Base-by-base conservation (phyloP, 2,797 vertebrate genomes). In the Ataeniobius toweri region DNA sequence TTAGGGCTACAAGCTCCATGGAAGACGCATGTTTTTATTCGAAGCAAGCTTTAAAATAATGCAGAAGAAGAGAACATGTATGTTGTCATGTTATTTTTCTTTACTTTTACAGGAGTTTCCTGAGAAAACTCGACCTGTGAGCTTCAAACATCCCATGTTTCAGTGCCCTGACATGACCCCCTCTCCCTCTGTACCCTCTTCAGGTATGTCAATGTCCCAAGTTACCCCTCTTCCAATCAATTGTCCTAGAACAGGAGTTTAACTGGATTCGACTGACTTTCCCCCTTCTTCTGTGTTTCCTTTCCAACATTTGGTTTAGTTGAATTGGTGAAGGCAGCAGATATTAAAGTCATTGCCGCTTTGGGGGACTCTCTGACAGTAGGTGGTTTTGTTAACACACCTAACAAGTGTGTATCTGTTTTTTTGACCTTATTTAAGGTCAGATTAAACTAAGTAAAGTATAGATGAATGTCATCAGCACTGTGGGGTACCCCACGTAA, bases 361-460 rank as follows among this genome's bases (percentile, higher is more conserved):
- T 56, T 99, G 87, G 98, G 98, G 10, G 98, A 99, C 89, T 99
- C 98, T 14, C 68, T 99, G 76, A 99, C 97, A 3, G 98, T 99
- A 94, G 94, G 97, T 91, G 68, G 55, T 61, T 74, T 6, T 65
- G 78, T 74, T 48, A 61, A 20, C 12, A n/a, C 12, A 44, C 24
- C 12, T 46, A 13, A n/a, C 22, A 44, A 44, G 39, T 22, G 20
- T 13, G 1, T 44, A 24, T 44, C 10, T 44, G 24, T 26, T 58
- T 2, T 2, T 51, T 51, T 51, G 50, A 51, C 36, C 36, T 36
- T 36, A 36, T 36, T 36, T 36, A 36, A 36, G 36, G 36, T 36
- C 36, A 36, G 36, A 36, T 36, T 36, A 36, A 36, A 36, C 36
- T 36, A 36, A 36, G 36, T 36, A 36, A 36, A 36, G 36, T 36